phyloP scores from a whole-genome alignment of 2,113 vertebrate genomes.

The Malurus melanocephalus region DNA sequence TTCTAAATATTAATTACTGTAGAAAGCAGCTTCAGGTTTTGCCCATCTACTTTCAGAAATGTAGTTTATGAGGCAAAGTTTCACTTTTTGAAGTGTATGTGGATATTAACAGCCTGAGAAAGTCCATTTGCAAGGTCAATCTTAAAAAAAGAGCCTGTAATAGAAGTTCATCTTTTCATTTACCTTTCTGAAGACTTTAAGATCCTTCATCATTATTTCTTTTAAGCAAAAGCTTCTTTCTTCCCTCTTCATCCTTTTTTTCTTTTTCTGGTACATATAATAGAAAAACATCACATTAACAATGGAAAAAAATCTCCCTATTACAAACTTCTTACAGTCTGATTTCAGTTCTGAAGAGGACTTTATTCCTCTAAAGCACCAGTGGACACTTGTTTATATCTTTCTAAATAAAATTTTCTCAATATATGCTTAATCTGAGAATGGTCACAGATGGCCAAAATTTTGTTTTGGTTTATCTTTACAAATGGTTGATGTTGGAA shows the following conservation, averaged over 20 bases:
- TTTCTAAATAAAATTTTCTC: not conserved
- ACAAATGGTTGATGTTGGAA: not conserved
- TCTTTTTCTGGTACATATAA: not conserved
- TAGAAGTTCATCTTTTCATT: not conserved
- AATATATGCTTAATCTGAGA: not conserved
- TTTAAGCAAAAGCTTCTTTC: not conserved
- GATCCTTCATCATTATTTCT: not conserved
- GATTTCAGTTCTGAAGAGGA: not conserved
- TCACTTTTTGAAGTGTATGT: not conserved
- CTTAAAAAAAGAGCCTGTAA: not conserved
- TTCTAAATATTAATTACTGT: not conserved
- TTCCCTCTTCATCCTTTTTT: not conserved
- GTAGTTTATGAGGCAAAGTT: not conserved
- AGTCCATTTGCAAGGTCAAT: not conserved
- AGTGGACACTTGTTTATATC: not conserved
- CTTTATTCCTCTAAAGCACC: not conserved
- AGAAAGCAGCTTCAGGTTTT: not conserved
- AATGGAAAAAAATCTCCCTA: not conserved
- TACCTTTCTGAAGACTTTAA: not conserved
- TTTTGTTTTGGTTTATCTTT: slow-evolving; percentile 1
- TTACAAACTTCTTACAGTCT: not conserved
- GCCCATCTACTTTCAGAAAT: not conserved
- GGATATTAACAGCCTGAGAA: not conserved
- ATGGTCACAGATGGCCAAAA: not conserved
- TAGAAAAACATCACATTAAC: not conserved